These are phyloP conservation scores for Tetragonula clypearis DNA, from an alignment of 1,140 invertebrate species.

Conservation along the genomic window DNA sequence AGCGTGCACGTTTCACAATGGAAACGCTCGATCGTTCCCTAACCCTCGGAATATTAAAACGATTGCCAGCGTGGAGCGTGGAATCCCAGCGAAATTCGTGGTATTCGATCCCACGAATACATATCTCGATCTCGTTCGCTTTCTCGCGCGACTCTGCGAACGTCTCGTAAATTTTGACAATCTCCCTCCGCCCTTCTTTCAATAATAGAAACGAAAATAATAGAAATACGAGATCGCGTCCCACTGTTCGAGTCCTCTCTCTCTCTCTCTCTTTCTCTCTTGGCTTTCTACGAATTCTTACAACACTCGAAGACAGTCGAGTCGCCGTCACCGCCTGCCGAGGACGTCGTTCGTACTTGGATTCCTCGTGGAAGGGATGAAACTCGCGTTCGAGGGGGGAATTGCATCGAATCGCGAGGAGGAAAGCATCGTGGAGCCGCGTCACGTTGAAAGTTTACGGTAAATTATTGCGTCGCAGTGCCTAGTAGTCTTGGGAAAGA, in stretches of 20 bases:
- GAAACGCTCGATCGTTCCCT: constrained; percentile 15
- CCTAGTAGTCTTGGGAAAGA: constrained; percentile 43
- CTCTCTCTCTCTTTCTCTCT: neutral
- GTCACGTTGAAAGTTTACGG: constrained; percentile 72
- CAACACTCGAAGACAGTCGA: neutral
- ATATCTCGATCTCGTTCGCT: neutral
- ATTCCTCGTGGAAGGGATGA: constrained; percentile 3
- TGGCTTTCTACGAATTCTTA: constrained; percentile 4
- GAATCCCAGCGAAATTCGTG: neutral
- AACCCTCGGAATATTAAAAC: constrained; percentile 19
- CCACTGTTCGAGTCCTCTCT: neutral
- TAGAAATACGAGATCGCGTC: neutral
- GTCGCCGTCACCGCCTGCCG: neutral
- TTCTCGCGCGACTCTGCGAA: neutral
- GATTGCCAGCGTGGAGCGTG: neutral
- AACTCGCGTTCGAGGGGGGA: constrained; percentile 2
- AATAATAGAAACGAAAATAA: neutral
- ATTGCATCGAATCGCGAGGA: neutral
- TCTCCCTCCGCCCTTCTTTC: too few species aligned
- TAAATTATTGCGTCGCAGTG: constrained; percentile 75
- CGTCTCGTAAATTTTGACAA: neutral
- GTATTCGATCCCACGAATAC: neutral
- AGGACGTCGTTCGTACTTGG: constrained; percentile 37
- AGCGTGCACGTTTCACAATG: constrained; percentile 34
- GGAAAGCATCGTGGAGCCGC: constrained; percentile 58